phyloP scores from a whole-genome alignment of 2,113 vertebrate species.

The Lepus europaeus region DNA sequence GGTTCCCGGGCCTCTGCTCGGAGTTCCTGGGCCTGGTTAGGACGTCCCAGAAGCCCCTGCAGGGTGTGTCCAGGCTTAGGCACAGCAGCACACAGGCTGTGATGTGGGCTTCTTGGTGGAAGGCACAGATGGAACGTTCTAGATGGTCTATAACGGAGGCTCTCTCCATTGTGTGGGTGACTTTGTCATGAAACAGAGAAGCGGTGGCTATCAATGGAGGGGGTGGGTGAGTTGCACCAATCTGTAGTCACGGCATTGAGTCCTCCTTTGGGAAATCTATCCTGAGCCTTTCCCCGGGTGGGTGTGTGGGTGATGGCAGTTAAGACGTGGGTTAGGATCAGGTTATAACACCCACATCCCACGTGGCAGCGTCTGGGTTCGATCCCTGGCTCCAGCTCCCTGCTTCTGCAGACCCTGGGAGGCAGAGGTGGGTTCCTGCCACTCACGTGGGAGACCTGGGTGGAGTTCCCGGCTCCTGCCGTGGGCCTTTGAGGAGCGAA shows the following conservation, averaged over 20 bases:
- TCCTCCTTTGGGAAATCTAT: neutral
- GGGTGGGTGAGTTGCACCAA: fast-evolving
- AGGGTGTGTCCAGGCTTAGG: neutral
- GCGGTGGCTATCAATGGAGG: fast-evolving
- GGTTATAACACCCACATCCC: too few species aligned
- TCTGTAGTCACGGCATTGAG: fast-evolving
- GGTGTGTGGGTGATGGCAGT: too few species aligned
- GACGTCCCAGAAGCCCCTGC: neutral
- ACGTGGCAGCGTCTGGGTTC: too few species aligned
- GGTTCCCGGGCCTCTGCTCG: neutral
- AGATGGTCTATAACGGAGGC: neutral
- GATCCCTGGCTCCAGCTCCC: too few species aligned
- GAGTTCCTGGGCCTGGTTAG: neutral
- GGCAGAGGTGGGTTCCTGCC: too few species aligned
- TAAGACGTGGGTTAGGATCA: too few species aligned
- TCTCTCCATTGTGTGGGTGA: neutral
- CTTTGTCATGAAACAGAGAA: neutral
- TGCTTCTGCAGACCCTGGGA: too few species aligned
- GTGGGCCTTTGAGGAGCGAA: too few species aligned
- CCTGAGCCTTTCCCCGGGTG: neutral
- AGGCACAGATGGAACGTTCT: neutral
- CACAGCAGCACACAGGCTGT: fast-evolving
- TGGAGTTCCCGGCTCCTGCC: too few species aligned
- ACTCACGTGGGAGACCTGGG: too few species aligned
- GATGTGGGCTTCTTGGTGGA: neutral